A percentile compares a stretch with the other conserved stretches of the same genome.
These are phyloP conservation scores for Oryctes rhinoceros DNA, from an alignment of 1,140 invertebrate species.

Conservation along the genomic window DNA sequence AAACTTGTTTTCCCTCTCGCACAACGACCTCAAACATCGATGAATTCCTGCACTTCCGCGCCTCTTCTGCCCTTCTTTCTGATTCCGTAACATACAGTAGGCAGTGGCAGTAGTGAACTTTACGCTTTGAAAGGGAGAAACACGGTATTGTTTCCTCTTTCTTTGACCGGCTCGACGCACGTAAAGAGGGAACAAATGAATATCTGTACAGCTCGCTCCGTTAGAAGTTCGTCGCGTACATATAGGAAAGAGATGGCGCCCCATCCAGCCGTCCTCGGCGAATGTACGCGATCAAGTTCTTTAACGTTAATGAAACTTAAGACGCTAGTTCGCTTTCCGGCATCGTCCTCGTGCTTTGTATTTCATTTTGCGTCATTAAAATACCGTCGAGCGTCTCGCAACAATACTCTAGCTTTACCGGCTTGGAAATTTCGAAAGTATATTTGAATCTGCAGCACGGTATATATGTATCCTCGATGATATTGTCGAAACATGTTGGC, in stretches of 20 bases:
- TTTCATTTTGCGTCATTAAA: constrained; percentile 10
- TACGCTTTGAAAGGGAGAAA: neutral
- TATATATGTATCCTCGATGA: neutral
- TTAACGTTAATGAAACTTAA: constrained; percentile 19
- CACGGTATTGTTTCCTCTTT: neutral
- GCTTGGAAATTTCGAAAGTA: neutral
- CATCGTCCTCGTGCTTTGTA: neutral
- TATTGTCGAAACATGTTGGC: neutral
- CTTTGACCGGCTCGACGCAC: neutral
- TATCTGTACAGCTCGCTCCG: neutral
- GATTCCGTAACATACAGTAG: neutral
- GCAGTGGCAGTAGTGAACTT: neutral
- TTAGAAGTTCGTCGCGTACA: neutral
- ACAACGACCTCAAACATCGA: neutral
- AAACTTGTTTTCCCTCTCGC: neutral
- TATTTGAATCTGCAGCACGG: neutral
- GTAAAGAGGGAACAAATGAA: constrained; percentile 8
- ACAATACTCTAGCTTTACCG: constrained; percentile 1
- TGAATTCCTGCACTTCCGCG: neutral
- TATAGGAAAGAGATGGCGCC: neutral
- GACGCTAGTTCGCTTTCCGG: neutral
- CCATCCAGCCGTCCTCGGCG: neutral
- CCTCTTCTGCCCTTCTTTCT: neutral
- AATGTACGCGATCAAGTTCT: neutral
- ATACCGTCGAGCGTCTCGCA: neutral